These are phyloP conservation scores for Fragum whitleyi DNA, from an alignment of 2,888 invertebrate genomes.

Conservation along the genomic window DNA sequence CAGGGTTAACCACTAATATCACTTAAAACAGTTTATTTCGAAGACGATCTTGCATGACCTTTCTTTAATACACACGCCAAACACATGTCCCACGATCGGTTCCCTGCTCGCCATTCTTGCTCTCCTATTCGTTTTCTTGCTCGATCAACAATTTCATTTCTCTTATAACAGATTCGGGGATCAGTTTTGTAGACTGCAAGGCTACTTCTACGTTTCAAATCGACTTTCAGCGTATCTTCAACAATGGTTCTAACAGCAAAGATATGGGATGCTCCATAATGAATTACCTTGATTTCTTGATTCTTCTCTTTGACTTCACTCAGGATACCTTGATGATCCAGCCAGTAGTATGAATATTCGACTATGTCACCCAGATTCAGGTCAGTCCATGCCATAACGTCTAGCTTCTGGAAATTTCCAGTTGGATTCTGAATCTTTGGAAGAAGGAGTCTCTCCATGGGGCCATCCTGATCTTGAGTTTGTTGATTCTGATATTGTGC, in stretches of 20 bases:
- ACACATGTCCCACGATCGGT: slow-evolving; percentile 37
- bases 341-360: slow-evolving; percentile 38
- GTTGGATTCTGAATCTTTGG: slow-evolving; percentile 28
- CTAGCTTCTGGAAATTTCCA: slow-evolving; percentile 32
- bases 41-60: neutral
- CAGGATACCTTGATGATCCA: slow-evolving; percentile 47
- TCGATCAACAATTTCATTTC: neutral
- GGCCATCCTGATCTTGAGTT: neutral
- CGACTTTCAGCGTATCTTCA: slow-evolving; percentile 37
- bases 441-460: slow-evolving; percentile 22
- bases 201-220: slow-evolving; percentile 15
- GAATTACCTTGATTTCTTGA: slow-evolving; percentile 46
- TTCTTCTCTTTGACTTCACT: slow-evolving; percentile 22
- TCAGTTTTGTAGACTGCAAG: slow-evolving; percentile 39
- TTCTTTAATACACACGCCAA: slow-evolving; percentile 17
- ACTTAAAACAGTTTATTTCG: neutral
- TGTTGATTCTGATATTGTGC: neutral
- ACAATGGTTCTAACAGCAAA: slow-evolving; percentile 50
- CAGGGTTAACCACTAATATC: no score
- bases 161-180: slow-evolving; percentile 24
- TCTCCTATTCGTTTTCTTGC: slow-evolving; percentile 22
- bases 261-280: slow-evolving; percentile 45
- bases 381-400: slow-evolving; percentile 37
- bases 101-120: slow-evolving; percentile 24
- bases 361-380: slow-evolving; percentile 44